phyloP scores from a whole-genome alignment of 2,113 vertebrate species.

The Dinomys branickii region DNA sequence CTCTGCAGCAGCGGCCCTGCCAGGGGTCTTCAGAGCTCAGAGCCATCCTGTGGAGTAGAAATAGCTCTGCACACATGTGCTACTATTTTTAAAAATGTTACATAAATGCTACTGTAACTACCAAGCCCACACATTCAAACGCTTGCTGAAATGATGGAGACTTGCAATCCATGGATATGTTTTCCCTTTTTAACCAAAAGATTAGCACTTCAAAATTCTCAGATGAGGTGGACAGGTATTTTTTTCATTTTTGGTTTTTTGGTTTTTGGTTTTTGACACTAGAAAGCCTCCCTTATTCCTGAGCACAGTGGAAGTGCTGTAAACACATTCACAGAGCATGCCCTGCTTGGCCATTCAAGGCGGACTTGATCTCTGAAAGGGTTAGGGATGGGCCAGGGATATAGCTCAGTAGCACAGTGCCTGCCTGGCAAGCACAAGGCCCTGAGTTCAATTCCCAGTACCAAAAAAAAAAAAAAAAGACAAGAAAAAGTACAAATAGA shows the following conservation, averaged over 20 bases:
- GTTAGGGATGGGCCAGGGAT: too few relatives aligned
- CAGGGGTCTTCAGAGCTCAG: constrained; percentile 45
- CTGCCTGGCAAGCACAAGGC: not conserved
- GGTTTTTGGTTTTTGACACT: not conserved
- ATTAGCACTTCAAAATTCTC: constrained; percentile 17
- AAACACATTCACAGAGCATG: not conserved
- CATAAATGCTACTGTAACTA: constrained; percentile 77
- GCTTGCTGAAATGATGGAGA: constrained; percentile 53
- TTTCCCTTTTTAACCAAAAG: constrained; percentile 50
- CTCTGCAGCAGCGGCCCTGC: not conserved
- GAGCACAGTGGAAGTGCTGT: not conserved
- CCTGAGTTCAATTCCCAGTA: not conserved
- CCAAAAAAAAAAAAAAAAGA: not conserved
- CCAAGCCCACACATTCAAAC: constrained; percentile 53
- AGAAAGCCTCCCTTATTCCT: not conserved
- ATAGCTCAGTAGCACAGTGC: not conserved
- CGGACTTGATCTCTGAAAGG: not conserved
- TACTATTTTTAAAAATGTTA: constrained; percentile 77
- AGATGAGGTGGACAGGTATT: not conserved
- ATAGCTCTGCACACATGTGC: constrained; percentile 60
- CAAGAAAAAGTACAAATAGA: too few relatives aligned
- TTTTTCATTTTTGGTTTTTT: not conserved
- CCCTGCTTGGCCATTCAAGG: not conserved
- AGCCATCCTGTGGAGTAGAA: constrained; percentile 38
- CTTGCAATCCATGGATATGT: constrained; percentile 38